A percentile compares a stretch with the other conserved stretches of the same genome.
Conservation (phyloP, 2,797 vertebrate genomes). For the Telmatherina bonti region DNA sequence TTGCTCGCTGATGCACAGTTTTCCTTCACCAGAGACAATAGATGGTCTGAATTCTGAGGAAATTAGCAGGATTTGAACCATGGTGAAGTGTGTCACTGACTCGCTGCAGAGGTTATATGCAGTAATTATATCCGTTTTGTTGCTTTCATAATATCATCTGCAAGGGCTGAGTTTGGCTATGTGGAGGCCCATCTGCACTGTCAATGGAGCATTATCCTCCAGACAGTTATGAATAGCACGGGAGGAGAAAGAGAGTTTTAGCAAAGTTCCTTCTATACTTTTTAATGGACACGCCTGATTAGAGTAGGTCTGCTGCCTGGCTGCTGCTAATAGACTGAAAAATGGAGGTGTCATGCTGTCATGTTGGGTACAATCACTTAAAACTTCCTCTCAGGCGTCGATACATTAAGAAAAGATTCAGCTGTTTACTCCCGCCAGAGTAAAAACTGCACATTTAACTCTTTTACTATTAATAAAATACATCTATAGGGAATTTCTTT, state of each 20-base stretch:
- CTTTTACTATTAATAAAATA: not conserved
- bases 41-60: constrained; percentile 13
- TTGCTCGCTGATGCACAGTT: constrained; percentile 9
- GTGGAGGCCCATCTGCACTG: not conserved
- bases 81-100: constrained; percentile 25
- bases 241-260: constrained; percentile 11
- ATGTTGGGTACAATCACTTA: constrained; percentile 51
- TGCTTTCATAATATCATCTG: constrained; percentile 5
- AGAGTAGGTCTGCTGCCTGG: constrained; percentile 46
- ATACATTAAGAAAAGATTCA: constrained; percentile 20
- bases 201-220: constrained; percentile 1
- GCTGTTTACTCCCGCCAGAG: constrained; percentile 7
- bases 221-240: constrained; percentile 18
- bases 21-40: constrained; percentile 8
- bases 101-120: constrained; percentile 8
- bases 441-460: not conserved
- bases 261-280: constrained; percentile 18
- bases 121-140: constrained; percentile 21
- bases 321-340: constrained; percentile 65
- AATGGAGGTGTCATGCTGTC: constrained; percentile 58
- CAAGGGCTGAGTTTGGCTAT: constrained; percentile 18
- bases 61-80: constrained; percentile 14
- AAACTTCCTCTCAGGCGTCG: constrained; percentile 38
- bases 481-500: not conserved
- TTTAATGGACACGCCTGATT: constrained; percentile 54